Base-by-base conservation (phyloP, 1,140 invertebrate genomes). In the Varroa destructor region DNA sequence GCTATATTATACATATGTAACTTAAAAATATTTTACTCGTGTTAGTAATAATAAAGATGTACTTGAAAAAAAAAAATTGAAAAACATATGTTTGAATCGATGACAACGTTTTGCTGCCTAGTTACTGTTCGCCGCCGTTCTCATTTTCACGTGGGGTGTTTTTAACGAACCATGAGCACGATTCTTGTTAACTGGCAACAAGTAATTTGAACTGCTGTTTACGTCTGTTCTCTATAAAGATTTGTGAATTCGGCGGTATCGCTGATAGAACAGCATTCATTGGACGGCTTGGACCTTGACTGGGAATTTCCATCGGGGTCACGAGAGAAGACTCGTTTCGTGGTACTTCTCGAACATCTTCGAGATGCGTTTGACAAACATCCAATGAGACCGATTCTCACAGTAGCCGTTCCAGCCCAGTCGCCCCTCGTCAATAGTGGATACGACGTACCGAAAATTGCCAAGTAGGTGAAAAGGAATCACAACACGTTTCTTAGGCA, bases 231-330 rank as follows among this genome's bases (percentile, higher is more conserved):
- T 12, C 5, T 2, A 43, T 67, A 36, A 40, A 67, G 61, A 40
- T 67, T 67, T 25, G 61, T 67, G 12, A 14, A 40, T 2, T 67
- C 61, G 40, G 37, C 61, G 1, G 40, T 67, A 40, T 12, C 61
- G 8, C 46, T 67, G 61, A 67, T 67, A 12, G 81, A 82, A 73
- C 79, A 79, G 6, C 85, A 85, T 75, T 80, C 80, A 71, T 79
- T 91, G 25, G 88, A 91, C 81, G 89, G 89, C 37, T 79, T 91
- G 10, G 89, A 92, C 78, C 77, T 91, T 55, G 89, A 92, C 76
- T 91, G 89, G 89, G 90, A 93, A 78, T 92, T 91, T 78, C 90
- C 90, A 12, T 84, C 82, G 1, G 80, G 85, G 81, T 40, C 84
- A 87, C 76, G 84, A 83, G 74, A 67, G 36, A 40, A 46, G 8